Evolutionary conservation across 2,797 vertebrate genomes (phyloP), one percentile per base, ranked within the genome.

Genomic region (Lerista edwardsae): DNA sequence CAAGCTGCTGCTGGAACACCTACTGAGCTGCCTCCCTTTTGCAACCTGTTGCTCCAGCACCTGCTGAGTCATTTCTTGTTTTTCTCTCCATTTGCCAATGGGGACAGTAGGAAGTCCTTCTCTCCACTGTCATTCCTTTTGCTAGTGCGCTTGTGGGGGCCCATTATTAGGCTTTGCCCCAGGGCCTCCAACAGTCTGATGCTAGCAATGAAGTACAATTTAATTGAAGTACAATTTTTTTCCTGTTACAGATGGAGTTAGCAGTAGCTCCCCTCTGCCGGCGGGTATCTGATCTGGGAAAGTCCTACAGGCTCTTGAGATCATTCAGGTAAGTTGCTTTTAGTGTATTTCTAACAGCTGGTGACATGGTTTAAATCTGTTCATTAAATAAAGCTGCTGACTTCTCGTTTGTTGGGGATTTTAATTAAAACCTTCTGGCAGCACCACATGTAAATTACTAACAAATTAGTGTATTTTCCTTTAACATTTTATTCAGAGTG

Each of bases 241-340:
- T 76, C 31, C 31, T 71, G 31, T 94, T 92, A 73, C 87, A 99
- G 98, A 99, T 99, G 98, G 98, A 99, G 96, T 88, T 99, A 92
- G 98, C 98, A 0, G 97, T 99, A 44, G 98, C 97, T 65, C 98
- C 98, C 0, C 96, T 99, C 69, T 99, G 98, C 90, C 96, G 98
- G 84, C 96, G 98, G 85, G 97, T 99, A 39, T 98, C 98, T 62
- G 98, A 99, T 89, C 92, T 99, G 77, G 98, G 98, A 34, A 98
- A 95, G 55, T 96, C 97, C 0, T 99, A 99, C 95, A 95, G 98
- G 44, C 97, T 99, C 95, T 96, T 99, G 86, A 97, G 98, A 87
- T 98, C 98, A 1, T 99, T 99, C 96, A 97, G 98, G 98, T 99
- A 83, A 92, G 96, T 86, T 80, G 74, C 74, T 69, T 65, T 87